phyloP scores from a whole-genome alignment of 2,113 vertebrate genomes.

The Ivindomyrus marchei region DNA sequence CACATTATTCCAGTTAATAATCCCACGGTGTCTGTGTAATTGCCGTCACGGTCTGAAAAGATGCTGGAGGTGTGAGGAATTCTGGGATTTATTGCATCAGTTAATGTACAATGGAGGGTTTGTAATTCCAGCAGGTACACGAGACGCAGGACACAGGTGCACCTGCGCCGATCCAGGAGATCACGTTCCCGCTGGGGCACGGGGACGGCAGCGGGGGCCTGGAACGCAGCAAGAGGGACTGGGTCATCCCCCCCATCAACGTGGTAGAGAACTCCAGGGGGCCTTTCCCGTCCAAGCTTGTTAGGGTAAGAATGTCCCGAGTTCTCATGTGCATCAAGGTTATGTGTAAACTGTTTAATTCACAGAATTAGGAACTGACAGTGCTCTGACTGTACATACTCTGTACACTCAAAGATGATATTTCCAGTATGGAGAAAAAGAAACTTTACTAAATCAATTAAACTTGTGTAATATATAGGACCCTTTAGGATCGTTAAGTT shows the following conservation, averaged over 20 bases:
- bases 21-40: background rate
- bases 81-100: background rate
- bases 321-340: background rate
- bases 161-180: conserved; percentile 71
- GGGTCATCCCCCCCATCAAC: conserved; percentile 98
- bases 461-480: background rate
- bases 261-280: conserved; percentile 92
- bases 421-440: background rate
- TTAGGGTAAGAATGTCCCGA: conserved; percentile 68
- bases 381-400: background rate
- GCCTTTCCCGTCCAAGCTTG: conserved; percentile 88
- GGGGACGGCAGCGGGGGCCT: conserved; percentile 63
- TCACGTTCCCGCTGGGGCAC: conserved; percentile 73
- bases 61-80: background rate
- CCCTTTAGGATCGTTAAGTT: background rate
- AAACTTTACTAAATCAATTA: background rate
- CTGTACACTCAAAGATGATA: background rate
- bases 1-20: background rate
- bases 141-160: conserved; percentile 30
- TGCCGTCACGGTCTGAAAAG: background rate
- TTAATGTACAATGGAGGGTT: background rate
- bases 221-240: conserved; percentile 92
- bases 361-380: background rate
- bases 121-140: conserved; percentile 52
- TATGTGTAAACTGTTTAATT: background rate